Conservation (phyloP, 2,888 invertebrate genomes). For the Drosophila sordidula region DNA sequence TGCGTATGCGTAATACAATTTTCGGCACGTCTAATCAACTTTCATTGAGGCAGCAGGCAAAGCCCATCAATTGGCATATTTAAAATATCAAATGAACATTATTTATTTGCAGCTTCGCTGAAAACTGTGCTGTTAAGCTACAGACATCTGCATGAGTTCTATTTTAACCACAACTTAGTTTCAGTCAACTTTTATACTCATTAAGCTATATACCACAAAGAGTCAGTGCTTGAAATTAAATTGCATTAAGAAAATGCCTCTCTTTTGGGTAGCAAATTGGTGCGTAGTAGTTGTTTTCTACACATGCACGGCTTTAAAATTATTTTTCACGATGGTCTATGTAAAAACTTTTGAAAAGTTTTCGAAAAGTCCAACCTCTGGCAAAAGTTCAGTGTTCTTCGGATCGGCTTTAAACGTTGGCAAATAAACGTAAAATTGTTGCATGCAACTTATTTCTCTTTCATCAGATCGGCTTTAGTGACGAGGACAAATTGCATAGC, state of each 20-base stretch:
- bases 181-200: not conserved
- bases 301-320: not conserved
- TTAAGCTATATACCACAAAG: too few relatives aligned
- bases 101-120: not conserved
- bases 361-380: not conserved
- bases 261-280: not conserved
- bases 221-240: too few relatives aligned
- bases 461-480: too few relatives aligned
- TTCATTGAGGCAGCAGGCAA: constrained; percentile 20
- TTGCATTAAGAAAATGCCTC: too few relatives aligned
- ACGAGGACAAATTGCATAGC: too few relatives aligned
- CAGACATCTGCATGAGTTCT: not conserved
- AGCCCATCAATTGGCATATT: constrained; percentile 16
- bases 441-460: too few relatives aligned
- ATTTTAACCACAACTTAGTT: not conserved
- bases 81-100: constrained; percentile 15
- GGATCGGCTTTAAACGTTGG: not conserved
- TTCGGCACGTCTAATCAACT: constrained; percentile 34
- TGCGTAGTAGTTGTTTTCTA: not conserved
- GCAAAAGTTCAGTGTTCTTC: not conserved
- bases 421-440: not conserved
- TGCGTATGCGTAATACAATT: constrained; percentile 42
- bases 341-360: not conserved
- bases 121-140: not conserved
- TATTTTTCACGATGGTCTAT: not conserved